Evolutionary conservation across 1,140 invertebrate genomes (phyloP).

Genomic region (Temnothorax nylanderi): DNA sequence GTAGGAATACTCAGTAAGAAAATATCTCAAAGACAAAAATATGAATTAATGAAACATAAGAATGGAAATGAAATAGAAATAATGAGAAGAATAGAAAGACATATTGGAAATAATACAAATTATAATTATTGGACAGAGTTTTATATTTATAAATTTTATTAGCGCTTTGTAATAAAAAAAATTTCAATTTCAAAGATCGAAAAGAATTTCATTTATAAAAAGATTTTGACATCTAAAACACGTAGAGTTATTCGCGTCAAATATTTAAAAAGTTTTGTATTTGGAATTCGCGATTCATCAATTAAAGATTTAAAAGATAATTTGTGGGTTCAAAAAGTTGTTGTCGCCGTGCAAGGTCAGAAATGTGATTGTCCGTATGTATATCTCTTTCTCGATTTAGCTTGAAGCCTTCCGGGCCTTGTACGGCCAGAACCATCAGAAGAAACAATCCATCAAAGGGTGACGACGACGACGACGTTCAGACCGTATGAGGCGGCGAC

Average conservation of each 20-base stretch:
- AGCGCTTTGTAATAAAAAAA: not conserved
- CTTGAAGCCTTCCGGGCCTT: conserved; percentile 61
- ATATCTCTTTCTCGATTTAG: conserved; percentile 67
- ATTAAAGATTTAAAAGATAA: conserved; percentile 65
- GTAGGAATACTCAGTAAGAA: not conserved
- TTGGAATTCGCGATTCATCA: conserved; percentile 40
- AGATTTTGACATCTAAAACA: not conserved
- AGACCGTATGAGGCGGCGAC: conserved; percentile 69
- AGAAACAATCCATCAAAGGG: conserved; percentile 63
- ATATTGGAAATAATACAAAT: not conserved
- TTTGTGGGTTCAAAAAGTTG: conserved; percentile 63
- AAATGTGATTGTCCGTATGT: conserved; percentile 60
- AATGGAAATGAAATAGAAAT: not conserved
- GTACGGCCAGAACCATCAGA: conserved; percentile 43
- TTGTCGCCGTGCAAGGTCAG: conserved; percentile 54
- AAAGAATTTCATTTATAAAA: not conserved
- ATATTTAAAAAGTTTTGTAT: not conserved
- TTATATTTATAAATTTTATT: not conserved
- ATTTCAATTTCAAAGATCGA: not conserved
- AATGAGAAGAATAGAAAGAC: not conserved
- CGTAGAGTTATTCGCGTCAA: not conserved
- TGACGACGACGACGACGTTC: conserved; percentile 41
- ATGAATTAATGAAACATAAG: not conserved
- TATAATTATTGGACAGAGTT: not conserved
- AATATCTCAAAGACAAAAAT: not conserved